Percentiles rank a stretch among this genome's conserved stretches.
These are phyloP conservation scores for Atrichornis clamosus DNA, from an alignment of 2,113 vertebrate species.

Conservation along the genomic window DNA sequence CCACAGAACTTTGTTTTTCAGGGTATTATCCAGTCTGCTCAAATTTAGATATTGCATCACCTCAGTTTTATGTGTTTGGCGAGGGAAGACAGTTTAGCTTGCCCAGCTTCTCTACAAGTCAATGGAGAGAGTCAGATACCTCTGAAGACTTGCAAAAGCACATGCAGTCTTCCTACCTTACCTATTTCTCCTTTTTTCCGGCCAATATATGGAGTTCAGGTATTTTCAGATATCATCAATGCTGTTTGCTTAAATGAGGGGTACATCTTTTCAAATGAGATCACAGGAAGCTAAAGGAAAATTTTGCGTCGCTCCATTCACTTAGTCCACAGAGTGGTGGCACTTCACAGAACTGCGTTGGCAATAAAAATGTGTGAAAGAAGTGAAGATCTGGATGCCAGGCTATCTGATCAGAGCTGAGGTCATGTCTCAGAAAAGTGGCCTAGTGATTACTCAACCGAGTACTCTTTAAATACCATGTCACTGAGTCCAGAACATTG, in stretches of 20 bases:
- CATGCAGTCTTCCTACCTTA: neutral
- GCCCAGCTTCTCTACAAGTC: slow-evolving; percentile 9
- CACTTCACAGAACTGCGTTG: neutral
- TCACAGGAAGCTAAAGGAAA: neutral
- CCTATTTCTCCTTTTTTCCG: neutral
- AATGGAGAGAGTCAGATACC: neutral
- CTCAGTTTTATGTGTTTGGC: slow-evolving; percentile 18
- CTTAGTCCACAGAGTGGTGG: neutral
- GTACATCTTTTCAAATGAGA: neutral
- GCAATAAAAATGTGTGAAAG: slow-evolving; percentile 21
- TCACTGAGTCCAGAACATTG: neutral
- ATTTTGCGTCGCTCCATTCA: neutral
- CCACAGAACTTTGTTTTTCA: slow-evolving; percentile 50
- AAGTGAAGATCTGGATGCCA: neutral
- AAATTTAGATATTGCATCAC: slow-evolving; percentile 57
- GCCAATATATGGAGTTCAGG: neutral
- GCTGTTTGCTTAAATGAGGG: neutral
- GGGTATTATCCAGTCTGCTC: slow-evolving; percentile 45
- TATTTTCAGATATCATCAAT: neutral
- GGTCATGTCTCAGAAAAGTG: neutral
- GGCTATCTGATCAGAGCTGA: neutral
- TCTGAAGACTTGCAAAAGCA: neutral
- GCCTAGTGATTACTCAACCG: neutral
- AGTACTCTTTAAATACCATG: neutral
- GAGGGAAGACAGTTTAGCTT: neutral